Percentiles rank a stretch among this genome's conserved stretches.
Conservation (phyloP, 2,113 vertebrate genomes). For the Zapus hudsonius region DNA sequence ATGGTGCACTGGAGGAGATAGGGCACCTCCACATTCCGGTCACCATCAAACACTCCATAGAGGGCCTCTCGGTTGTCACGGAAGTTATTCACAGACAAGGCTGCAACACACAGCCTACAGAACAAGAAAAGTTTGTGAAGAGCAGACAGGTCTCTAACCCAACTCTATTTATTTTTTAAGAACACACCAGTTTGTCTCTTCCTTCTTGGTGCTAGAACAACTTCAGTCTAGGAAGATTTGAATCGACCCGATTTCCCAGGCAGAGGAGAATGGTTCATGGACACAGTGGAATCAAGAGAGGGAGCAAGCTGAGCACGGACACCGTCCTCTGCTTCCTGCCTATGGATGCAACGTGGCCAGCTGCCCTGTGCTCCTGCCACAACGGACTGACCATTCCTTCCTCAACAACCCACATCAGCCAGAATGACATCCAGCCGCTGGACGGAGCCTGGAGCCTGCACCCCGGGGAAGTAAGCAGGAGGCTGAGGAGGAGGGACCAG, state of each 20-base stretch:
- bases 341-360: too few relatives aligned
- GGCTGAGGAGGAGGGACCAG: neutral
- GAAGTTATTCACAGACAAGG: slow-evolving; percentile 96
- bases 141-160: neutral
- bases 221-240: neutral
- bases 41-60: slow-evolving; percentile 97
- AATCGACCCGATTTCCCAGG: neutral
- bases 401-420: too few relatives aligned
- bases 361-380: too few relatives aligned
- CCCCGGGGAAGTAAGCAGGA: neutral
- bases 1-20: slow-evolving; percentile 98
- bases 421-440: neutral
- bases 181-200: neutral
- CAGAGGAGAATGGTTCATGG: neutral
- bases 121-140: neutral
- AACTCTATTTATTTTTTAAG: rapidly evolving
- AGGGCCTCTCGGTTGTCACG: slow-evolving; percentile 95
- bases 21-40: slow-evolving; percentile 96
- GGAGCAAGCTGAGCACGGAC: too few relatives aligned
- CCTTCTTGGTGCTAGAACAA: neutral
- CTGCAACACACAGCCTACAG: slow-evolving; percentile 94
- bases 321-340: too few relatives aligned
- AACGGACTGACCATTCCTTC: too few relatives aligned
- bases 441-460: too few relatives aligned
- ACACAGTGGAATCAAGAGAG: too few relatives aligned